These are phyloP conservation scores for Rhizoglyphus robini DNA, from an alignment of 1,140 invertebrate genomes.

Conservation along the genomic window DNA sequence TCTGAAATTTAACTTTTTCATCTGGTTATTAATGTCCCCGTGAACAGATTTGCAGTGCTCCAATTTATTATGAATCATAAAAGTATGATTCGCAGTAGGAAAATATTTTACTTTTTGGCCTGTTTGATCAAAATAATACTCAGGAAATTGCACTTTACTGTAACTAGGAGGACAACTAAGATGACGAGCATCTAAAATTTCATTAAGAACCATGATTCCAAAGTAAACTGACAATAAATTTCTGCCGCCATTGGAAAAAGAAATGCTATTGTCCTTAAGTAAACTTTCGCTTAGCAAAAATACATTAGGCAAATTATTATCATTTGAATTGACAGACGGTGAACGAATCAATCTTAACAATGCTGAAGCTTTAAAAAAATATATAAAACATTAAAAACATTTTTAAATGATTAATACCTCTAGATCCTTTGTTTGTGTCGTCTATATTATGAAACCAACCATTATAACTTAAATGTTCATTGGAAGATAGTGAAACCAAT, in stretches of 20 bases:
- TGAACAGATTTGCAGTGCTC: slow-evolving; percentile 39
- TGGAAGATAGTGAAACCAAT: too few species aligned
- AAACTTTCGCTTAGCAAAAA: not conserved
- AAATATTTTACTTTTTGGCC: slow-evolving; percentile 25
- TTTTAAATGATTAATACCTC: too few species aligned
- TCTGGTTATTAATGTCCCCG: slow-evolving; percentile 41
- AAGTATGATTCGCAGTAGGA: slow-evolving; percentile 28
- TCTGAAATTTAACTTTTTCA: slow-evolving; percentile 48
- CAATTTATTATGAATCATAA: slow-evolving; percentile 39
- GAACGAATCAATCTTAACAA: not conserved
- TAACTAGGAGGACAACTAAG: slow-evolving; percentile 45
- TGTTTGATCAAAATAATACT: slow-evolving; percentile 29
- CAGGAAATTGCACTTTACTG: slow-evolving; percentile 42
- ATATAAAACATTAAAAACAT: too few species aligned
- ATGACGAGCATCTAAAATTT: slow-evolving; percentile 46
- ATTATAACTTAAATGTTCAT: not conserved
- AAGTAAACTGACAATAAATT: slow-evolving; percentile 54
- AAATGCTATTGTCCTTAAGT: not conserved
- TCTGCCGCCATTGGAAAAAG: slow-evolving; percentile 40
- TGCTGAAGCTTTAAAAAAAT: slow-evolving; percentile 4
- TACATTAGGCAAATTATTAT: not conserved
- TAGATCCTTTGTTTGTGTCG: not conserved
- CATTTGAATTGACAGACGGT: not conserved
- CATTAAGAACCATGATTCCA: slow-evolving; percentile 50
- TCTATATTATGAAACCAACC: slow-evolving; percentile 12